These are phyloP conservation scores for Heliconius melpomene DNA, from an alignment of 1,140 invertebrate genomes.

Conservation along the genomic window DNA sequence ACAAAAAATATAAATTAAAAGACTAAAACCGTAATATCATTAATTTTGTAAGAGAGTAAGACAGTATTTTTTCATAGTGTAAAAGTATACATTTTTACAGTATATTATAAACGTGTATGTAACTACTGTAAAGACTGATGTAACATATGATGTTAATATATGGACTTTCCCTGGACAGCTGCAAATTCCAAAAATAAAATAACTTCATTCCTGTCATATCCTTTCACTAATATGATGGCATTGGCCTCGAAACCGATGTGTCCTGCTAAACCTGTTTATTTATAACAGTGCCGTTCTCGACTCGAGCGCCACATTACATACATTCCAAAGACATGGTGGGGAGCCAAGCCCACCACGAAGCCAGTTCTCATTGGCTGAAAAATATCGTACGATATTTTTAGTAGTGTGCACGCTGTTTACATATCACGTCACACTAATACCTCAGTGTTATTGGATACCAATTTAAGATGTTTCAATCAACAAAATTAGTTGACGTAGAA, in stretches of 20 bases:
- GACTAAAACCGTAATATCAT: too few relatives aligned
- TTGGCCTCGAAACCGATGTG: constrained; percentile 58
- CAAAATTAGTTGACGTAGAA: constrained; percentile 38
- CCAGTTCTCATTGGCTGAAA: constrained; percentile 58
- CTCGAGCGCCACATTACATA: constrained; percentile 36
- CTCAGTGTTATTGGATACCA: constrained; percentile 59
- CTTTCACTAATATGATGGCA: constrained; percentile 49
- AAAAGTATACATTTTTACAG: too few relatives aligned
- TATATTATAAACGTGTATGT: too few relatives aligned
- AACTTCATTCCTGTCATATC: constrained; percentile 21
- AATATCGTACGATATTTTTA: constrained; percentile 72
- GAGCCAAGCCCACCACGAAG: constrained; percentile 73
- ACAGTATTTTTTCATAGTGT: too few relatives aligned
- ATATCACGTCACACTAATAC: constrained; percentile 48
- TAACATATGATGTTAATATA: not conserved
- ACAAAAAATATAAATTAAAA: not conserved
- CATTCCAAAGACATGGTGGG: constrained; percentile 72
- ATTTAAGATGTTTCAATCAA: constrained; percentile 59
- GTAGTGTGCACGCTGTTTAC: constrained; percentile 55
- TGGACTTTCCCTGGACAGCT: not conserved
- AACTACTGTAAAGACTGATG: not conserved
- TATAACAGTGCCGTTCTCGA: constrained; percentile 71
- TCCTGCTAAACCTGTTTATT: constrained; percentile 67
- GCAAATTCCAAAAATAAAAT: constrained; percentile 10
- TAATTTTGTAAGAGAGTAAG: too few relatives aligned